These are phyloP conservation scores for Chrysogorgia sp. DNA, from an alignment of 92 coral and sea anemone species.

Conservation along the genomic window DNA sequence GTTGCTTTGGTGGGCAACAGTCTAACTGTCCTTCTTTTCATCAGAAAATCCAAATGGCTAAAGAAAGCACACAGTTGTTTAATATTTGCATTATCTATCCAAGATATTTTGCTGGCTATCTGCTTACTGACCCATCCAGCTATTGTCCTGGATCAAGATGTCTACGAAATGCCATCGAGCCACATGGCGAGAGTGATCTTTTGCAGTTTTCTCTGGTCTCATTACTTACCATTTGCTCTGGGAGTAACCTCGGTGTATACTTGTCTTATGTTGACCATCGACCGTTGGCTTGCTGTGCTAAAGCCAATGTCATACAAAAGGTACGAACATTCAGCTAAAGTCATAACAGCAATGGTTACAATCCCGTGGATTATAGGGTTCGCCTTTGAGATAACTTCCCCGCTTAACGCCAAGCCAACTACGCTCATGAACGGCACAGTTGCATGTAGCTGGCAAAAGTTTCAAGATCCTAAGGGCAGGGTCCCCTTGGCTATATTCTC, in stretches of 20 bases:
- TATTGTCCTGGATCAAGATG: neutral
- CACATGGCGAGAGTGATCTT: conserved; percentile 60
- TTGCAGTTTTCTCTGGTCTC: conserved; percentile 78
- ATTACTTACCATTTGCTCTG: conserved; percentile 63
- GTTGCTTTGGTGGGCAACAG: conserved; percentile 72
- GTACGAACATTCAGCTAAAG: conserved; percentile 49
- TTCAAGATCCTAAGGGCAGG: neutral
- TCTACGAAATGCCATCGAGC: conserved; percentile 40
- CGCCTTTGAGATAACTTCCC: conserved; percentile 17
- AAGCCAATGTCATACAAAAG: conserved; percentile 63
- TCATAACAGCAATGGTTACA: conserved; percentile 40
- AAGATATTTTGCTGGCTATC: conserved; percentile 13
- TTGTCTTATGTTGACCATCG: conserved; percentile 76
- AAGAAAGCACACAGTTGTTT: conserved; percentile 66
- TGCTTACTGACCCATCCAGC: conserved; percentile 1
- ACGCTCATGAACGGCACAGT: neutral
- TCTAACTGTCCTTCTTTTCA: conserved; percentile 64
- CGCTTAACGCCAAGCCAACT: neutral
- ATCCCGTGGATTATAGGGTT: conserved; percentile 61
- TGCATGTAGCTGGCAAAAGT: conserved; percentile 6
- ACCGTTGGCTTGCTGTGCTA: conserved; percentile 77
- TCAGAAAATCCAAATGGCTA: conserved; percentile 72
- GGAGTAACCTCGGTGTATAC: conserved; percentile 66
- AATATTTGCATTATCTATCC: conserved; percentile 17
- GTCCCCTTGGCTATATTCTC: neutral